Evolutionary conservation across 2,113 vertebrate genomes (phyloP), one percentile per base, ranked within the genome.

Genomic region (Hippopotamus amphibius): DNA sequence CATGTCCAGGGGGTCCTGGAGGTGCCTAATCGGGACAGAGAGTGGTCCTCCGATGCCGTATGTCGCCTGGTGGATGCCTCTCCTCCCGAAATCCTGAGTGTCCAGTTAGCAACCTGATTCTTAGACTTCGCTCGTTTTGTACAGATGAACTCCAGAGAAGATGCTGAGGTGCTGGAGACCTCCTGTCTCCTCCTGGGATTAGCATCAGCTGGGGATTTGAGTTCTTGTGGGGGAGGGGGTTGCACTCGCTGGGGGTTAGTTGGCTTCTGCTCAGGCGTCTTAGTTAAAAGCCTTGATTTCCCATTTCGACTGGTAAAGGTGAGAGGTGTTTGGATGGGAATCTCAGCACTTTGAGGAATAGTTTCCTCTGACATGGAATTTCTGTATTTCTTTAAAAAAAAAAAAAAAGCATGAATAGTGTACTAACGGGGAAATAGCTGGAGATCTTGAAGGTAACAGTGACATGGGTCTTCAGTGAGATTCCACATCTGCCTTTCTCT

Each of bases 61-160:
- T 10, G 57, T 13, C 13, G 12, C 43, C 1, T 15, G 1, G 4
- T 53, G 30, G 9, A 1, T 50, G 0, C 3, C 0, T 0, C 85
- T 30, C 43, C 6, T 7, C 4, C 14, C 3, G 66, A 74, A 61
- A 16, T 22, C 2, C 13, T 1, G 0, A 0, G 7, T 10, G 1
- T 37, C 14, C 3, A 5, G 37, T 95, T 30, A 37, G 21, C 37
- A 41, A 5, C 43, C 21, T 13, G 1, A 1, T 4, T 6, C 26
- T 41, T 95, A 11, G 1, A 3, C 3, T 80, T 92, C 10, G 92
- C 30, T 66, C 83, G 1, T 66, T 30, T 71, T 50, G 17, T 68
- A 4, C 41, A 41, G 12, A 28, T 24, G 82, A 63, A 19, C 12
- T 74, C 74, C 46, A 33, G 22, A 8, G 50, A 37, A 3, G 63